Percentiles rank a stretch among this genome's conserved stretches.
phyloP scores from a whole-genome alignment of 2,888 invertebrate genomes.

The Reticulitermes lucifugus region DNA sequence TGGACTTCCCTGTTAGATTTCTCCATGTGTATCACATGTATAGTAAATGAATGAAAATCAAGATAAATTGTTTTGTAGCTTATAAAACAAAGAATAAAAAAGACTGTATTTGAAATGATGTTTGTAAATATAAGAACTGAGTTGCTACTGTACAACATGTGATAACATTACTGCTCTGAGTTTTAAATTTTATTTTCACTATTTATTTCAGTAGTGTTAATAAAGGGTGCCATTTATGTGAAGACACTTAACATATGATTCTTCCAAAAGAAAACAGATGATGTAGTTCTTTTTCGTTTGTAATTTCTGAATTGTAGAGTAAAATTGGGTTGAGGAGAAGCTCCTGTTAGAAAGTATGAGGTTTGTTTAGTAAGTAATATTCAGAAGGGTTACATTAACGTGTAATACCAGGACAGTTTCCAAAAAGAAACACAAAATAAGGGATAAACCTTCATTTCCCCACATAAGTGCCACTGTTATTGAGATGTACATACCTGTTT shows the following conservation, averaged over 20 bases:
- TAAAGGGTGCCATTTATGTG: background rate
- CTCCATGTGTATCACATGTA: constrained; percentile 38
- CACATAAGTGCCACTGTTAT: no score
- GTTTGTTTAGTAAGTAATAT: no score
- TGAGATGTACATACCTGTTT: no score
- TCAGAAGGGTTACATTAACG: no score
- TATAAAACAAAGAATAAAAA: constrained; percentile 33
- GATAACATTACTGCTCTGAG: background rate
- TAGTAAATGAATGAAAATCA: constrained; percentile 24
- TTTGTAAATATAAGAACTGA: constrained; percentile 22
- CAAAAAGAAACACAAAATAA: no score
- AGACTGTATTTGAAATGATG: constrained; percentile 40
- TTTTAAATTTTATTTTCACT: background rate
- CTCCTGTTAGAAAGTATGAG: no score
- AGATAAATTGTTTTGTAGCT: constrained; percentile 41
- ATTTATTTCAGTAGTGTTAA: constrained; percentile 12
- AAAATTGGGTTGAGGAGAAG: no score
- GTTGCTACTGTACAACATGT: constrained; percentile 3
- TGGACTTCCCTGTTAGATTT: constrained; percentile 5
- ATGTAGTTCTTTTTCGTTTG: background rate
- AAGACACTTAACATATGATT: no score
- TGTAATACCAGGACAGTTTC: no score
- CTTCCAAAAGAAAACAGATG: no score
- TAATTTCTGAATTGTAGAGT: background rate
- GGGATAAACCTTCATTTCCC: no score